These are phyloP conservation scores for Halictus ligatus DNA, from an alignment of 2,888 invertebrate species.

Conservation along the genomic window DNA sequence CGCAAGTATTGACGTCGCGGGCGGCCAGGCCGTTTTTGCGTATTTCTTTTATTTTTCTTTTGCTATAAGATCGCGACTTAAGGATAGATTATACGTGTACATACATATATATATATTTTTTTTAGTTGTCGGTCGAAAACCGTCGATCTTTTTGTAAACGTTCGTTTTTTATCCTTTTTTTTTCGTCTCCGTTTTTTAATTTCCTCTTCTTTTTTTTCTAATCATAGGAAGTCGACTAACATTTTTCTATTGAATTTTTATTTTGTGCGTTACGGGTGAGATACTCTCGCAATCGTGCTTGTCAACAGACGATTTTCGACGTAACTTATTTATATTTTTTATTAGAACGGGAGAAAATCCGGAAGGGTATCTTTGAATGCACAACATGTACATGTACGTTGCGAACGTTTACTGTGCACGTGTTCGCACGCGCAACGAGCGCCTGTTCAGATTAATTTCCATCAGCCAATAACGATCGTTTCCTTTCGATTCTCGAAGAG, in stretches of 20 bases:
- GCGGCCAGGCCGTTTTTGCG: not conserved
- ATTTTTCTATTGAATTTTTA: constrained; percentile 37
- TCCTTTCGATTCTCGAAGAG: constrained; percentile 32
- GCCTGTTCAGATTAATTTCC: constrained; percentile 17
- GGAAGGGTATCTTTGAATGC: not conserved
- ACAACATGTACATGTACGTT: constrained; percentile 10
- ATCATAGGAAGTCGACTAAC: not conserved
- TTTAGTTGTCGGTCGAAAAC: constrained; percentile 2
- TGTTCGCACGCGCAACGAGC: not conserved
- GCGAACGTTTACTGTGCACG: not conserved
- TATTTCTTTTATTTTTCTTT: not conserved
- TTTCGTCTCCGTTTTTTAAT: constrained; percentile 9
- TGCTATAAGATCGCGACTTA: not conserved
- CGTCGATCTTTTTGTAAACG: not conserved
- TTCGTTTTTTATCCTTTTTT: constrained; percentile 36
- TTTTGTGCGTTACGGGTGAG: constrained; percentile 12
- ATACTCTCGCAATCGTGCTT: constrained; percentile 34
- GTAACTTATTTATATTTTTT: constrained; percentile 23
- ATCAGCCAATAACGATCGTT: not conserved
- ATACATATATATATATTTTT: constrained; percentile 30
- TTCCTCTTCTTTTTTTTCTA: constrained; percentile 3
- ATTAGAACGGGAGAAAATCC: not conserved
- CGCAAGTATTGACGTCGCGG: not conserved
- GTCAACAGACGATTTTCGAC: constrained; percentile 4
- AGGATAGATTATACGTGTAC: not conserved